Evolutionary conservation across 2,113 vertebrate species (phyloP).

Genomic region (Neolamprologus toae): DNA sequence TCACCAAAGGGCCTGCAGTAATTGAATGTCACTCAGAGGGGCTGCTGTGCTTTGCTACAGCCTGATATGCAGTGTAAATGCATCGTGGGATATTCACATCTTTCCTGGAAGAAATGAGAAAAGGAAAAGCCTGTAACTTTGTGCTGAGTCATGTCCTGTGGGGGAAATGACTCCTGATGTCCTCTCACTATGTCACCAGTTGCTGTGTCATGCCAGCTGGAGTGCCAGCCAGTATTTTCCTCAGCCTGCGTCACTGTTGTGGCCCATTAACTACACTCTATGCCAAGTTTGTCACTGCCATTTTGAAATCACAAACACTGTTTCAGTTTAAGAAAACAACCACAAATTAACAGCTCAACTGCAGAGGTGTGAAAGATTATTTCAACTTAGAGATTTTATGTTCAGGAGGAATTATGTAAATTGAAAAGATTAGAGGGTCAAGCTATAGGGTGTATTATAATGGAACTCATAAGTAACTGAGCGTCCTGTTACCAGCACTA

Average conservation of each 20-base stretch:
- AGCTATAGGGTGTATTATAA: not conserved
- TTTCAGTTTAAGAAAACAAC: not conserved
- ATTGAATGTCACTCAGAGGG: slow-evolving; percentile 31
- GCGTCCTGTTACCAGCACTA: not conserved
- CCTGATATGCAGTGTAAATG: not conserved
- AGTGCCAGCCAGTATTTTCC: not conserved
- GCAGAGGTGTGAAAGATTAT: not conserved
- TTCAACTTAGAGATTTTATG: not conserved
- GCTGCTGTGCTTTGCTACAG: not conserved
- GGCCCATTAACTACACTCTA: not conserved
- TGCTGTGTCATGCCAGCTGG: not conserved
- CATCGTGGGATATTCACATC: not conserved
- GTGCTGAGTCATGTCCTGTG: not conserved
- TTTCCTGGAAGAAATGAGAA: not conserved
- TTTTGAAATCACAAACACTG: not conserved
- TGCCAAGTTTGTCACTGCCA: not conserved
- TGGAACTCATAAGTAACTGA: not conserved
- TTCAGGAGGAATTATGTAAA: not conserved
- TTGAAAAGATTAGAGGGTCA: not conserved
- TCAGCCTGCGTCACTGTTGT: not conserved
- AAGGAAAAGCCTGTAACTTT: not conserved
- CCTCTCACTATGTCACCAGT: not conserved
- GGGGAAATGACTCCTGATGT: not conserved
- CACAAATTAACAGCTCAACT: not conserved
- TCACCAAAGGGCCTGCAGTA: slow-evolving; percentile 10